A percentile compares a stretch with the other conserved stretches of the same genome.
phyloP scores from a whole-genome alignment of 2,113 vertebrate genomes.

The Morone saxatilis region DNA sequence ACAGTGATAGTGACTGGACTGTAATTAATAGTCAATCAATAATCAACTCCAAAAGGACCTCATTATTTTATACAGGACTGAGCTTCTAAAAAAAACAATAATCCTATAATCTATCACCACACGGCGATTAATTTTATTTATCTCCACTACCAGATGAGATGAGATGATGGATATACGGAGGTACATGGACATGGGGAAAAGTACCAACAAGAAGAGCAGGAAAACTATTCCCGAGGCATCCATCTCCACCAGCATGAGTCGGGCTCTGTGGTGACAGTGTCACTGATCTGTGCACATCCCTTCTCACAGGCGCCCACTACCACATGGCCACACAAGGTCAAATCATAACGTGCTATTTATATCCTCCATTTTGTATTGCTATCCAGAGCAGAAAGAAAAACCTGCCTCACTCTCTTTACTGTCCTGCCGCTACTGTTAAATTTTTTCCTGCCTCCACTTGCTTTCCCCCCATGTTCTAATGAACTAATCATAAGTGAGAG shows the following conservation, averaged over 20 bases:
- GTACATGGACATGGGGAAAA: background rate
- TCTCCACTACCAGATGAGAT: background rate
- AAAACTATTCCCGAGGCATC: conserved; percentile 26
- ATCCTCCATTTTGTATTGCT: conserved; percentile 49
- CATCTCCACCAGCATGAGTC: conserved; percentile 34
- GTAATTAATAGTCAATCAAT: conserved; percentile 35
- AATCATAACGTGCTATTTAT: conserved; percentile 64
- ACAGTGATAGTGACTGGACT: conserved; percentile 12
- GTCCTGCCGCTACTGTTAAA: background rate
- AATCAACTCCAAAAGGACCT: background rate
- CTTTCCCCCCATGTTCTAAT: conserved; percentile 25
- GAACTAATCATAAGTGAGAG: conserved; percentile 34
- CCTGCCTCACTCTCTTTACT: background rate
- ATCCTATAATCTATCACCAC: conserved; percentile 8
- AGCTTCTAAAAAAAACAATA: background rate
- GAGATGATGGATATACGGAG: conserved; percentile 1
- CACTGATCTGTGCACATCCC: conserved; percentile 39
- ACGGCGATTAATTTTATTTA: background rate
- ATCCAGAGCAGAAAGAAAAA: conserved; percentile 28
- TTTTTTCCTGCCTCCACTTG: background rate
- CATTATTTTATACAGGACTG: background rate
- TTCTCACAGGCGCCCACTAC: conserved; percentile 43
- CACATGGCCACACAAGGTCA: conserved; percentile 69
- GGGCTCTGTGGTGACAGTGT: conserved; percentile 16
- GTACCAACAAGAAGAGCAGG: background rate